Evolutionary conservation across 2,113 vertebrate species (phyloP), one percentile per base, ranked within the genome.

Genomic region (Gadus chalcogrammus): DNA sequence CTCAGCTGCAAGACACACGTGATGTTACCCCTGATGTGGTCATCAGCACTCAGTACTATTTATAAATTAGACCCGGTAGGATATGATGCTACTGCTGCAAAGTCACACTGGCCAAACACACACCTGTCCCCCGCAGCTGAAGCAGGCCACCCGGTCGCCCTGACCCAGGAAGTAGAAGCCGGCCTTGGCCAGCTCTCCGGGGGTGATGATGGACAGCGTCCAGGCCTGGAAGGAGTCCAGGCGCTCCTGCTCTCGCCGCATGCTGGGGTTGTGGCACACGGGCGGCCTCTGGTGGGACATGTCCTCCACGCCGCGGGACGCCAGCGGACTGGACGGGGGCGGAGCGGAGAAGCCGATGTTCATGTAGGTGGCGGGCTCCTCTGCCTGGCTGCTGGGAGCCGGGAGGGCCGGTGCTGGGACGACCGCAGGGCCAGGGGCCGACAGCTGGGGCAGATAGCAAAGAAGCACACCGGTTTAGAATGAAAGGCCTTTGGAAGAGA

Each of bases 161-260:
- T 93, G 94, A 2, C 95, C 95, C 66, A 95, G n/a, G 72, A 94
- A 97, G 80, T 98, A 99, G 85, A 99, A 97, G 15, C 97, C 97
- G 2, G 97, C 97, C 88, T 93, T 98, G 61, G 95, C 95, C 48
- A 99, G 90, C 63, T 98, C 95, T 4, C 88, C 60, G 0, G 97
- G 94, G 0, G 93, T 93, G 68, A 99, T 89, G 74, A 93, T 95
- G 0, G 92, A 88, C 56, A 96, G 79, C 0, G 92, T 91, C 97
- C 97, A 99, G 0, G 86, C 73, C 9, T 90, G 91, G 73, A 94
- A 99, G 60, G 94, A 95, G 68, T 88, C 87, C 17, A 97, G 88
- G 31, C 97, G 94, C 11, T 93, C 95, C 77, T 97, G 95, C 79
- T 99, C 96, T 2, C 93, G 90, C 42, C 92, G 92, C 97, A 98